Base-by-base conservation (phyloP, 2,888 invertebrate genomes). In the Eupithecia insigniata region DNA sequence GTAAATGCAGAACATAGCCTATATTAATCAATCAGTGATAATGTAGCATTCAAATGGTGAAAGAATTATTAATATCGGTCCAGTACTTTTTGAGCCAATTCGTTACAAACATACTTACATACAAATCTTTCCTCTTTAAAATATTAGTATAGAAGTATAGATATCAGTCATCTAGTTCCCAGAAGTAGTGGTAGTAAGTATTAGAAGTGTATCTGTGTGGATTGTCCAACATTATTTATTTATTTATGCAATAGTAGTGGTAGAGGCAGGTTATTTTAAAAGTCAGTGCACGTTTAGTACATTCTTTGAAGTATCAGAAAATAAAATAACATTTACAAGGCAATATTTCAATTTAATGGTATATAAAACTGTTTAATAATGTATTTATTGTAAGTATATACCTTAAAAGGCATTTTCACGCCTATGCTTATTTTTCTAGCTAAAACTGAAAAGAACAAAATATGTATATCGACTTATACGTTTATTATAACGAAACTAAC, bases 351-450 rank as follows among this genome's bases (percentile, higher is more conserved):
- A 84, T 76, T 72, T 78, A 87, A 85, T 85, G 82, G 82, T 81
- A 84, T 84, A 87, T 85, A 86, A 87, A 88, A 88, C 89, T 89
- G 84, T 86, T 88, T 78, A 88, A 89, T 89, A 85, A 89, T 90
- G 85, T 85, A 89, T 89, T 84, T n/a, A n/a, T n/a, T n/a, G n/a
- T n/a, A n/a, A n/a, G 78, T 30, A 43, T 78, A n/a, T 79, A 81
- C 75, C 72, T 76, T 46, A 46, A 75, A 73, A 70, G 64, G 75
- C 70, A 69, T 71, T 73, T 66, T 60, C 71, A 64, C 51, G 65
- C 66, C 81, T 81, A 80, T 86, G 26, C 84, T 83, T 84, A 81
- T 80, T 72, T 70, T 77, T 43, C 73, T 76, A 80, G 79, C 79
- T 80, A 80, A 22, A 5, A 22, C n/a, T 22, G 22, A 12, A 2